Percentiles rank a stretch among this genome's conserved stretches.
These are phyloP conservation scores for Pantherophis vulpinus DNA, from an alignment of 2,797 vertebrate species.

Conservation along the genomic window DNA sequence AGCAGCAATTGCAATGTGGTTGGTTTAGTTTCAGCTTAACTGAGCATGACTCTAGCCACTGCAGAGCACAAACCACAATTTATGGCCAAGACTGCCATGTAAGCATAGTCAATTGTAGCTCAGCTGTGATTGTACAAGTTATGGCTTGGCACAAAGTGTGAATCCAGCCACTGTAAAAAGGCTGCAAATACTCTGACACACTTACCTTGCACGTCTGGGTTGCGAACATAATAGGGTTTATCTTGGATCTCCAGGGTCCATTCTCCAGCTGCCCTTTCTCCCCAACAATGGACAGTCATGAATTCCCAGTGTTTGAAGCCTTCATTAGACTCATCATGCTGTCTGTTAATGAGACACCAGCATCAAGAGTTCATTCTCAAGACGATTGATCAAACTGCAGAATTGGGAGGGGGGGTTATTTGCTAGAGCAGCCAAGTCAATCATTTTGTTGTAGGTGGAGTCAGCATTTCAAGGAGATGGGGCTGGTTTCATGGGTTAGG, in stretches of 20 bases:
- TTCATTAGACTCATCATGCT: slow-evolving; percentile 85
- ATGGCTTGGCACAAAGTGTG: background rate
- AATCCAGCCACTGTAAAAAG: background rate
- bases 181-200: background rate
- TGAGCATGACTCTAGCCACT: background rate
- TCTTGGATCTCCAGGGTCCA: slow-evolving; percentile 90
- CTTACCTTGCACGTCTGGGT: slow-evolving; percentile 82
- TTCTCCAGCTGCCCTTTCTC: slow-evolving; percentile 82
- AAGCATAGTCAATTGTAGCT: background rate
- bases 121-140: background rate
- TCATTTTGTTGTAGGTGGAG: background rate
- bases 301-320: slow-evolving; percentile 95
- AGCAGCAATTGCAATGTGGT: background rate
- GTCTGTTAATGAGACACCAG: slow-evolving; percentile 59
- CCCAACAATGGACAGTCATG: slow-evolving; percentile 95
- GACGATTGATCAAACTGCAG: background rate
- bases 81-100: background rate
- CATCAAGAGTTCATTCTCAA: background rate
- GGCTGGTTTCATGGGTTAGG: background rate
- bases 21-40: background rate
- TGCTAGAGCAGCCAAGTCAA: background rate
- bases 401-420: background rate
- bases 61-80: background rate
- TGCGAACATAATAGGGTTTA: slow-evolving; percentile 81
- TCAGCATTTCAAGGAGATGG: background rate